Conservation (phyloP, 2,113 vertebrate genomes). For the Xenopus borealis region DNA sequence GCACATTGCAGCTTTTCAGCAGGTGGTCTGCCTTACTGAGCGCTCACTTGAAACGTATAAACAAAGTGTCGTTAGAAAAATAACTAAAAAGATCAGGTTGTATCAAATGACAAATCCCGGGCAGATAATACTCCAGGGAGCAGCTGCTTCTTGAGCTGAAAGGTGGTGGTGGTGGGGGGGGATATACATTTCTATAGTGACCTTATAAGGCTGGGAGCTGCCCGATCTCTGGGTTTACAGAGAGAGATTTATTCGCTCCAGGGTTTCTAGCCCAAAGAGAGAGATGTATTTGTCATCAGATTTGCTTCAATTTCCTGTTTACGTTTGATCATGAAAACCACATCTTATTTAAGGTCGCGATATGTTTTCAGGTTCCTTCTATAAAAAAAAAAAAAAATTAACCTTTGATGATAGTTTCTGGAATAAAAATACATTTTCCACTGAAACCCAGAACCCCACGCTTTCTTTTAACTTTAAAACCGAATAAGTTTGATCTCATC, state of each 20-base stretch:
- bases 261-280: slow-evolving; percentile 1
- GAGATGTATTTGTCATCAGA: background rate
- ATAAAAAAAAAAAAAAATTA: too few relatives aligned
- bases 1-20: background rate
- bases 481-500: too few relatives aligned
- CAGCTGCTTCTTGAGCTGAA: slow-evolving; percentile 13
- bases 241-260: background rate
- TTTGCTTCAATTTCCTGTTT: slow-evolving; percentile 40
- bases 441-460: too few relatives aligned
- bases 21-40: slow-evolving; percentile 26
- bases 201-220: slow-evolving; percentile 8
- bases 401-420: too few relatives aligned
- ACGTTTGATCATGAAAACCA: slow-evolving; percentile 29
- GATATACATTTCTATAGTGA: background rate
- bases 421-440: too few relatives aligned
- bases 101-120: slow-evolving; percentile 13
- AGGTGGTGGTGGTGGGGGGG: too few relatives aligned
- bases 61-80: slow-evolving; percentile 15
- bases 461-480: too few relatives aligned
- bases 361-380: too few relatives aligned
- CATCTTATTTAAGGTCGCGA: background rate
- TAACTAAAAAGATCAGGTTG: slow-evolving; percentile 27
- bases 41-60: slow-evolving; percentile 21
- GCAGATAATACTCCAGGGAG: slow-evolving; percentile 9
- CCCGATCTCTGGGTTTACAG: background rate